These are phyloP conservation scores for Diarsia dahlii DNA, from an alignment of 2,888 invertebrate species.

Conservation along the genomic window DNA sequence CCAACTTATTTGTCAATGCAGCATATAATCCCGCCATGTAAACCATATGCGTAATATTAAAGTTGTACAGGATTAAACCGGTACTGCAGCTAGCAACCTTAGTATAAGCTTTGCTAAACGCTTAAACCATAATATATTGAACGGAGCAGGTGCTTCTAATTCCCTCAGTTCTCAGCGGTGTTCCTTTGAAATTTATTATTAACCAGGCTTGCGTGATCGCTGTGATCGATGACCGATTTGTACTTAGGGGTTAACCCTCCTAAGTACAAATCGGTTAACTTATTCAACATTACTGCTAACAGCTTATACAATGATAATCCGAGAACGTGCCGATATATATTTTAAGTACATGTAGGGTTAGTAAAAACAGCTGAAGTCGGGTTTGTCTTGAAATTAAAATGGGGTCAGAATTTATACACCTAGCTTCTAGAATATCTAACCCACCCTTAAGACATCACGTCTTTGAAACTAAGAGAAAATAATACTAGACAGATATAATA, in stretches of 20 bases:
- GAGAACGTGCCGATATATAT: not conserved
- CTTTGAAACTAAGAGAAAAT: not conserved
- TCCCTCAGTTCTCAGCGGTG: constrained; percentile 30
- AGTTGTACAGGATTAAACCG: constrained; percentile 9
- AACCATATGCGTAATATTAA: not conserved
- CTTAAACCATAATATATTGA: constrained; percentile 25
- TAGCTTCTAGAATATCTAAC: not conserved
- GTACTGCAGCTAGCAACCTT: not conserved
- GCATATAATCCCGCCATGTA: not conserved
- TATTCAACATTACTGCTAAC: constrained; percentile 6
- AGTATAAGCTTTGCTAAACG: constrained; percentile 17
- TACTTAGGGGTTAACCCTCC: not conserved
- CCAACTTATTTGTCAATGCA: not conserved
- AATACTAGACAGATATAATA: not conserved
- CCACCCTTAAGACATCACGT: too few species aligned
- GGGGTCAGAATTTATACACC: not conserved
- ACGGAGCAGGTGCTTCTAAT: constrained; percentile 50
- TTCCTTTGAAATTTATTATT: constrained; percentile 53
- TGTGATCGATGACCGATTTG: constrained; percentile 20
- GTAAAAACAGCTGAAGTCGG: not conserved
- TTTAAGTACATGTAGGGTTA: not conserved
- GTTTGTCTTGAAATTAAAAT: not conserved
- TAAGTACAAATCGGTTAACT: constrained; percentile 12
- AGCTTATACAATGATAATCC: not conserved
- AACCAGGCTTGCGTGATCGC: constrained; percentile 34